Conservation (phyloP, 2,797 vertebrate species). For the Ambastaia sidthimunki region DNA sequence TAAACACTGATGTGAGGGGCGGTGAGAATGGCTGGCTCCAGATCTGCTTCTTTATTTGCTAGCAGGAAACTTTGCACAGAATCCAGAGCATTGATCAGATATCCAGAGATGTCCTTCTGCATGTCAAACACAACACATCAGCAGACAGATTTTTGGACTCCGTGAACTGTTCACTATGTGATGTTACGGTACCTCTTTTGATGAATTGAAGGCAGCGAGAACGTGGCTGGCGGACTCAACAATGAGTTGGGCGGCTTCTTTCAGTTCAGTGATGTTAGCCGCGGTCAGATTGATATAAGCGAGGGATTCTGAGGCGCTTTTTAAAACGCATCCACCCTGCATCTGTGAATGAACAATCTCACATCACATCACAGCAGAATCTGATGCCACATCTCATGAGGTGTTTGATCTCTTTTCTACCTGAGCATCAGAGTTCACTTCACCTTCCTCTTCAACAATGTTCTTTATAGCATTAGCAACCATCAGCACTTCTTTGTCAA, state of each 20-base stretch:
- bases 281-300: conserved; percentile 64
- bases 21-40: conserved; percentile 78
- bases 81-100: conserved; percentile 80
- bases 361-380: background rate
- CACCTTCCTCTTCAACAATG: conserved; percentile 77
- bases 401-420: conserved; percentile 66
- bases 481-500: conserved; percentile 75
- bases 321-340: conserved; percentile 80
- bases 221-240: conserved; percentile 86
- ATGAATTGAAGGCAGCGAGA: conserved; percentile 79
- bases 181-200: conserved; percentile 44
- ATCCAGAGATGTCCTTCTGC: conserved; percentile 75
- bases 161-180: background rate
- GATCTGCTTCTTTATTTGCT: conserved; percentile 75
- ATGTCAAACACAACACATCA: conserved; percentile 26
- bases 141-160: background rate
- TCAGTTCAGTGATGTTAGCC: conserved; percentile 64
- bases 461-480: conserved; percentile 83
- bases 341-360: conserved; percentile 72
- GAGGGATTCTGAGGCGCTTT: conserved; percentile 83
- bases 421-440: conserved; percentile 84
- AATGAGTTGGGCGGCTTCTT: conserved; percentile 78
- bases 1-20: conserved; percentile 84
- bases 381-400: background rate
- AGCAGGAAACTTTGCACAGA: conserved; percentile 86